phyloP scores from a whole-genome alignment of 2,888 invertebrate genomes.

The Sepiola atlantica region DNA sequence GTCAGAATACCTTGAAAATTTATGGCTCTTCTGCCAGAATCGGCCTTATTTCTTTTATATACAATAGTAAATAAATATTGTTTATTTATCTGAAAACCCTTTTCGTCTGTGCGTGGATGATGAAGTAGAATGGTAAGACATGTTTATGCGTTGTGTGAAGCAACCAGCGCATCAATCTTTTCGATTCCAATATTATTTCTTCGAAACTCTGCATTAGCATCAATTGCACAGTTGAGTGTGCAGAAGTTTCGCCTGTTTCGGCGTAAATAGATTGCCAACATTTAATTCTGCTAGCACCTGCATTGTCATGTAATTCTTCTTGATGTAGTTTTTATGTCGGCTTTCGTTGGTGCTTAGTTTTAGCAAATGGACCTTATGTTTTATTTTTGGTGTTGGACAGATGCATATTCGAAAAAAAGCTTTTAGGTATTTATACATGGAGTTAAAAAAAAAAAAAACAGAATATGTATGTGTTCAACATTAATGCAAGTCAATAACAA shows the following conservation, averaged over 20 bases:
- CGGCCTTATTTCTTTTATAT: background rate
- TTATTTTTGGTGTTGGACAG: background rate
- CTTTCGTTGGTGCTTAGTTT: background rate
- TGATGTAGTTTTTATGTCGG: slow-evolving; percentile 2
- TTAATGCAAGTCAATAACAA: too few relatives aligned
- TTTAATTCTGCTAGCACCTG: background rate
- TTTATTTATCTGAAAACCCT: background rate
- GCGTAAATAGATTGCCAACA: background rate
- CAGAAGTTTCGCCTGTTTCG: background rate
- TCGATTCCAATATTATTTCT: background rate
- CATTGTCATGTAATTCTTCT: background rate
- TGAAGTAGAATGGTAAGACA: background rate
- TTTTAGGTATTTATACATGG: too few relatives aligned
- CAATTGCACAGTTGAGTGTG: background rate
- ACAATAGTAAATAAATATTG: background rate
- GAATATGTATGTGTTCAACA: background rate
- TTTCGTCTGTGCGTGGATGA: background rate
- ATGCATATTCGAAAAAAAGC: too few relatives aligned
- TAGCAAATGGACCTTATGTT: background rate
- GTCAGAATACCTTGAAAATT: background rate
- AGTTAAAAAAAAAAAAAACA: too few relatives aligned
- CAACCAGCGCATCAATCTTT: background rate
- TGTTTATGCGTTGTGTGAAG: background rate
- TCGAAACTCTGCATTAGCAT: background rate
- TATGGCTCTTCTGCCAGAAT: background rate